phyloP scores from a whole-genome alignment of 1,140 invertebrate genomes.

The Brachionus paranguensis region DNA sequence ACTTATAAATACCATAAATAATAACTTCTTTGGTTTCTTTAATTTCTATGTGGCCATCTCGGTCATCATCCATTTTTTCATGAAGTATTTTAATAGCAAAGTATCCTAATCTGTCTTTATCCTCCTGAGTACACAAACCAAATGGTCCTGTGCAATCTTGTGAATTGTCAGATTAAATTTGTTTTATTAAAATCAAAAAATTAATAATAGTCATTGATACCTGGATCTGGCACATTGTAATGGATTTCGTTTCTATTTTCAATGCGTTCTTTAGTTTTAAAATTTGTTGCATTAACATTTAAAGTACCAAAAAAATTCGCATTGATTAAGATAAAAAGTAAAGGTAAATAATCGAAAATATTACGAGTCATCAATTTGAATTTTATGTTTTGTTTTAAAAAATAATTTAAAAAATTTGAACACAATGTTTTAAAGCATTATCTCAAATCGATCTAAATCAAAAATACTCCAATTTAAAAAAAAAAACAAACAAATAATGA shows the following conservation, averaged over 20 bases:
- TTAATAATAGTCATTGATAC: background rate
- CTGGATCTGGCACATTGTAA: slow-evolving; percentile 25
- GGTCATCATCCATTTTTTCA: slow-evolving; percentile 40
- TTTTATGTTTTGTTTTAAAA: too few species aligned
- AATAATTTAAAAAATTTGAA: too few species aligned
- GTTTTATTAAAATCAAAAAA: background rate
- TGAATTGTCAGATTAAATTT: background rate
- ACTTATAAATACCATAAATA: background rate
- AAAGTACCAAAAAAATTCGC: background rate
- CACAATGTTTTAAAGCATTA: too few species aligned
- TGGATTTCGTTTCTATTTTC: background rate
- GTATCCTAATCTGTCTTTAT: slow-evolving; percentile 31
- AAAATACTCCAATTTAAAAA: too few species aligned
- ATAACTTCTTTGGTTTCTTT: slow-evolving; percentile 25
- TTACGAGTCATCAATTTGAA: too few species aligned
- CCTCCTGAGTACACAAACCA: slow-evolving; percentile 26
- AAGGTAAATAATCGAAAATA: too few species aligned
- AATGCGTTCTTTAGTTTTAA: background rate
- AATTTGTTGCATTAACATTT: background rate
- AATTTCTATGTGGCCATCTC: slow-evolving; percentile 30
- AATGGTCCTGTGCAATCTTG: slow-evolving; percentile 37
- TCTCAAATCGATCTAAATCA: too few species aligned
- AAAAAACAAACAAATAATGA: too few species aligned
- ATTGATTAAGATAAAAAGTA: background rate
- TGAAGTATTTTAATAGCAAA: slow-evolving; percentile 37